These are phyloP conservation scores for Pangasius sanitwongsei DNA, from an alignment of 2,797 vertebrate species.

Conservation along the genomic window DNA sequence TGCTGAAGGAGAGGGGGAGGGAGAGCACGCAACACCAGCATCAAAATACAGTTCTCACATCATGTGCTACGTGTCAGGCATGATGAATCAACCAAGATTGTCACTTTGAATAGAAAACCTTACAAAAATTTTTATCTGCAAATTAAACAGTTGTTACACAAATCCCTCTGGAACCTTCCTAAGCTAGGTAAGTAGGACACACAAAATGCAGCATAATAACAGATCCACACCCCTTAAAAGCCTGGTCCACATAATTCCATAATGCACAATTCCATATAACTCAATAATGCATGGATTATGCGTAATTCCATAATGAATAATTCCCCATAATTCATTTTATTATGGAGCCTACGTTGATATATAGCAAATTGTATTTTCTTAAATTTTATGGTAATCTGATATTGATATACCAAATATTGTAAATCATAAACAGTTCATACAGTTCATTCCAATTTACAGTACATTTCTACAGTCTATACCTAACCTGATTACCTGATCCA, in stretches of 20 bases:
- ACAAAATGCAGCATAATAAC: slow-evolving; percentile 1
- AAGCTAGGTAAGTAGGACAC: slow-evolving; percentile 27
- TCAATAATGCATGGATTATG: background rate
- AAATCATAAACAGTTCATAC: background rate
- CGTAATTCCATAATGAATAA: background rate
- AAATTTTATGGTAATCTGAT: background rate
- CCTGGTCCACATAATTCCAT: background rate
- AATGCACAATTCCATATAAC: background rate
- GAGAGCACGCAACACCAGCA: slow-evolving; percentile 22
- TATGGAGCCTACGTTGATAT: background rate
- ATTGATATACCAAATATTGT: background rate
- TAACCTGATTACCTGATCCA: slow-evolving; percentile 18
- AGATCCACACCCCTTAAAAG: background rate
- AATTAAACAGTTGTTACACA: slow-evolving; percentile 13
- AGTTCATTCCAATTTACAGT: background rate
- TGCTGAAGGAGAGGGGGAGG: slow-evolving; percentile 42
- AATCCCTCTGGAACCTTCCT: slow-evolving; percentile 12
- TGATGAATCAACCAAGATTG: slow-evolving; percentile 33
- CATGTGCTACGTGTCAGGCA: slow-evolving; percentile 61
- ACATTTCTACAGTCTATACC: slow-evolving; percentile 14
- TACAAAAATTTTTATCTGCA: background rate
- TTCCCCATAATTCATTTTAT: background rate
- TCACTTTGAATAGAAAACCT: slow-evolving; percentile 13
- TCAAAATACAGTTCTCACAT: slow-evolving; percentile 47
- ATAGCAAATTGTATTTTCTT: background rate